Evolutionary conservation across 2,797 vertebrate species (phyloP).

Genomic region (Knipowitschia caucasica): DNA sequence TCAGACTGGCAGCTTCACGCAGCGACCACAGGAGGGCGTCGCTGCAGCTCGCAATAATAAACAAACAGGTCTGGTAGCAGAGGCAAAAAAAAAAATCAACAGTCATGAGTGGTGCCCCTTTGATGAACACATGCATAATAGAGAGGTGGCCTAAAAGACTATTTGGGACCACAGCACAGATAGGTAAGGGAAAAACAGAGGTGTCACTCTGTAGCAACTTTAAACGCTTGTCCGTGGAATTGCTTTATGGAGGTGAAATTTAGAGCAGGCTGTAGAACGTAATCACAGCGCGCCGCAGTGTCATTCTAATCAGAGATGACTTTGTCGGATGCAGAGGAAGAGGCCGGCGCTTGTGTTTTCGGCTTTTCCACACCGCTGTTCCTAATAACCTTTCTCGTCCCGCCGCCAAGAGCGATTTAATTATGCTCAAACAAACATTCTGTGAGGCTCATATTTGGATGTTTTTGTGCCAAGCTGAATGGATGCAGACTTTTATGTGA

Average conservation of each 20-base stretch:
- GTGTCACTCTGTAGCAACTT: constrained; percentile 42
- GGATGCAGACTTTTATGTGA: constrained; percentile 42
- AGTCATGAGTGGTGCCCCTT: constrained; percentile 42
- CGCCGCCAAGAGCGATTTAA: constrained; percentile 60
- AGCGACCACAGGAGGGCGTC: constrained; percentile 66
- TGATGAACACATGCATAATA: constrained; percentile 69
- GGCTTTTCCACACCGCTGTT: constrained; percentile 39
- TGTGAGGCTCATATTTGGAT: constrained; percentile 44
- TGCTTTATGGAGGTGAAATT: constrained; percentile 36
- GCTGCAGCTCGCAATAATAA: constrained; percentile 38
- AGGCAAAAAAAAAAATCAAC: constrained; percentile 42
- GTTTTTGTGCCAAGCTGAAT: constrained; percentile 44
- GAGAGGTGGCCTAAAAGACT: constrained; percentile 57
- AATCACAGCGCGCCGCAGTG: constrained; percentile 35
- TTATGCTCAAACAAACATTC: constrained; percentile 61
- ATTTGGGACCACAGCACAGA: constrained; percentile 58
- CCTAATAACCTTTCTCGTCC: constrained; percentile 53
- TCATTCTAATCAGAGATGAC: constrained; percentile 40
- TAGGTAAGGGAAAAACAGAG: constrained; percentile 47
- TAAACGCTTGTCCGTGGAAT: constrained; percentile 37
- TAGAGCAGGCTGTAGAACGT: constrained; percentile 35
- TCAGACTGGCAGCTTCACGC: constrained; percentile 30
- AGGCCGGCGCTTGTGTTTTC: constrained; percentile 37
- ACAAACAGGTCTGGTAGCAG: constrained; percentile 43
- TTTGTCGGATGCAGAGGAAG: constrained; percentile 31